Base-by-base conservation (phyloP, 1,140 invertebrate species). In the Nephotettix cincticeps region DNA sequence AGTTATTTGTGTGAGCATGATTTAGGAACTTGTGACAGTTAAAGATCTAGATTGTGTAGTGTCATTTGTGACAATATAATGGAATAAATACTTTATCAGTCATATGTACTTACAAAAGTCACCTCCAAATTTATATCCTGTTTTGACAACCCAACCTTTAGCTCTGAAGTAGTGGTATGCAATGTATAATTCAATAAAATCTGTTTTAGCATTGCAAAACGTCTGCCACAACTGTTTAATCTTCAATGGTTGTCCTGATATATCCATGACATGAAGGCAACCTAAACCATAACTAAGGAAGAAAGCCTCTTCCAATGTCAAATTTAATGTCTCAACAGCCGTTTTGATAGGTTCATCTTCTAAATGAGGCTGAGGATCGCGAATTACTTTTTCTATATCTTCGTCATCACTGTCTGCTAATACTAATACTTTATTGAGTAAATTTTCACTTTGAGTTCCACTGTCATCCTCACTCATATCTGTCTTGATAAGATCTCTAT, bases 141-240 rank as follows among this genome's bases (percentile, higher is more conserved):
- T 85, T 79, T 94, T 95, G 0, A 96, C 92, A 61, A 96, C 86
- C 93, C 95, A 97, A 29, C 93, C 93, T 83, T 94, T 95, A 19
- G 90, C 88, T 74, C 93, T 86, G 77, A 91, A 93, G 82, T 96
- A 91, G 82, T 94, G 89, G 83, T 96, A 97, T 17, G 89, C 89
- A 63, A 91, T 84, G 82, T 96, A 93, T 76, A 87, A 88, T 36
- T 85, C 81, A n/a, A 91, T 47, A 84, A 96, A 96, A 75, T 84
- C 80, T 54, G 80, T 75, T 76, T 91, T 85, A 28, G 78, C 78
- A 54, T 85, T 76, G 73, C 80, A 83, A 80, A 93, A 93, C 71
- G 83, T 76, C 40, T 82, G 76, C 93, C 89, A 93, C 75, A 89
- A 78, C 65, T 85, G 78, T 58, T 83, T 75, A 56, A 90, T 83